Evolutionary conservation across 2,888 invertebrate genomes (phyloP), one percentile per base, ranked within the genome.

Genomic region (Tribolium freemani): DNA sequence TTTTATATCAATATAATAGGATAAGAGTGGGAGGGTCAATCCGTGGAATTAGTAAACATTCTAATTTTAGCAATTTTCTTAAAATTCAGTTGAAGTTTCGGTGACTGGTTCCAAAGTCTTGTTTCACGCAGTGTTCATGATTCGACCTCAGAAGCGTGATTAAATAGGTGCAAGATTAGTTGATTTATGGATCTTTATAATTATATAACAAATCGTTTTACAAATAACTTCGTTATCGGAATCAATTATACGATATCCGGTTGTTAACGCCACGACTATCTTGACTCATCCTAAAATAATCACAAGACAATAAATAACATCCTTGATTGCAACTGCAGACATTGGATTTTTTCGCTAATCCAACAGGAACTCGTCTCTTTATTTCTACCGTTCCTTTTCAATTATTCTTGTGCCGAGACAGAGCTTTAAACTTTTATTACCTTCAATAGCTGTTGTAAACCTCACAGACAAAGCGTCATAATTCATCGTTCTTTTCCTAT

Each of bases 231-330:
- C 20, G 45, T 60, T 60, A 60, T 30, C 30, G 8, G 21, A 60
- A 60, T 58, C 60, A 48, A 48, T 60, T 60, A 48, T 20, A 16
- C 45, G 30, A 58, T 60, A 60, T 60, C 60, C 60, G 60, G 60
- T 48, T 60, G 48, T 48, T 60, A 46, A 26, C 60, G 60, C 46
- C 21, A 54, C 8, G 20, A n/a, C 1, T 57, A 57, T 57, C 57
- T 56, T 53, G 53, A 38, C 38, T 38, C 38, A 38, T 16, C 16
- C 13, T 13, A 48, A 48, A 48, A 48, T 48, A 11, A 48, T 16
- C 16, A 48, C 48, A 48, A 16, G 50, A 50, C 16, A 20, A 50
- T 50, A 16, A 13, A 38, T 38, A 38, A 38, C 38, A 38, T 38
- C 38, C 38, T 38, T 38, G 38, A 38, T 38, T 38, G 3, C 5